Evolutionary conservation across 2,113 vertebrate species (phyloP), one percentile per base, ranked within the genome.

Genomic region (Fulica atra): DNA sequence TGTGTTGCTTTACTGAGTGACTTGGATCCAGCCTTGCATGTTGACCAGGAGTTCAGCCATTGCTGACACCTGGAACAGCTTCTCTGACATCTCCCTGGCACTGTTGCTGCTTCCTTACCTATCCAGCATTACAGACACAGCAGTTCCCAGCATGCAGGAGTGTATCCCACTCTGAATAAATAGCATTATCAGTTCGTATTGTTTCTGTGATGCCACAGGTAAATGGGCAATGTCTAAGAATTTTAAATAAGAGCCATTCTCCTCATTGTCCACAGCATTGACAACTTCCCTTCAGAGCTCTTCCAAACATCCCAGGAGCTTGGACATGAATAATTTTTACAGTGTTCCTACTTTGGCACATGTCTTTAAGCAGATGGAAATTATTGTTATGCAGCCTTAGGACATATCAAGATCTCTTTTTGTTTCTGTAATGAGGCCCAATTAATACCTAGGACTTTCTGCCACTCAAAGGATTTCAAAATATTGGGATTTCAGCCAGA

Each of bases 291-390:
- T 81, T 68, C 71, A 81, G 42, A 96, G 33, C 33, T 89, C 63
- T 92, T 93, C 54, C 54, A 85, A 72, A 84, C 26, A 79, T 19
- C 50, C 54, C 54, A 89, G 61, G 59, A 93, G 56, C 65, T 29
- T 81, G 66, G 50, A 89, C 23, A n/a, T 80, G 61, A 96, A 65
- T 73, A 65, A 91, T 89, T 93, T 91, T 57, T 89, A 11, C n/a
- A 72, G 50, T 33, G 40, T 44, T 94, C 57, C 76, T 61, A 76
- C 15, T 92, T 87, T 90, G 88, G 88, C 93, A 88, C 25, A 13
- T 46, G 44, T 71, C 88, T 93, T 92, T 81, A 94, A 96, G 88
- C 89, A 95, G 92, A 96, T 95, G 91, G 84, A 96, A 95, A 92
- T 88, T 86, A 92, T 70, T 92, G 78, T 89, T 93, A 74, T 93